phyloP scores from a whole-genome alignment of 2,888 invertebrate species.

The Zaprionus lineosus region DNA sequence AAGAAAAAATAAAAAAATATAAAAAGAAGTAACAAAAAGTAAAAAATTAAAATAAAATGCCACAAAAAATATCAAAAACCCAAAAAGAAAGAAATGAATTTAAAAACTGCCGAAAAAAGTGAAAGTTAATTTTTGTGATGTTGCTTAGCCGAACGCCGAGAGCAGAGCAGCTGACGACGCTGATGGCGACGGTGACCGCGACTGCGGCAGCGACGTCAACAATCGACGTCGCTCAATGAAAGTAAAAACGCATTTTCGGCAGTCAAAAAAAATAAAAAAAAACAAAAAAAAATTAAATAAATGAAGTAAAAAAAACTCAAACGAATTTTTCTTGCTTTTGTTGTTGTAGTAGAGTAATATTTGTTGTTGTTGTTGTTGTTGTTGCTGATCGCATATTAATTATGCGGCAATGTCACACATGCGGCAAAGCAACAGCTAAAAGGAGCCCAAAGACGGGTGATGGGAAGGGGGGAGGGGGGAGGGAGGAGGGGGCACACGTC shows the following conservation, averaged over 20 bases:
- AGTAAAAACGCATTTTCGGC: slow-evolving; percentile 78
- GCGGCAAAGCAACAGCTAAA: not conserved
- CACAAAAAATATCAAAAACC: slow-evolving; percentile 40
- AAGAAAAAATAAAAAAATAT: slow-evolving; percentile 27
- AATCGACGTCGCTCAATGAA: slow-evolving; percentile 71
- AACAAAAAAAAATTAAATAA: not conserved
- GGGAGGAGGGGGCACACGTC: not conserved
- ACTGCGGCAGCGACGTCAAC: slow-evolving; percentile 27
- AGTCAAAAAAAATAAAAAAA: slow-evolving; percentile 3
- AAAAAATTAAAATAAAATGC: slow-evolving; percentile 37
- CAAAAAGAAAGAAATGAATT: slow-evolving; percentile 73
- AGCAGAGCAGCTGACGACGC: slow-evolving; percentile 42
- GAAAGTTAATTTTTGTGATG: slow-evolving; percentile 80
- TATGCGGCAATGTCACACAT: slow-evolving; percentile 64
- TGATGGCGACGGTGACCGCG: slow-evolving; percentile 20
- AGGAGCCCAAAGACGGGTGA: too few relatives aligned
- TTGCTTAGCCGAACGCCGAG: slow-evolving; percentile 62
- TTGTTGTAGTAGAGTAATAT: slow-evolving; percentile 5
- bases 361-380: slow-evolving; percentile 19
- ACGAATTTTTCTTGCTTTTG: slow-evolving; percentile 54
- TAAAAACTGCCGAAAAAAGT: slow-evolving; percentile 82
- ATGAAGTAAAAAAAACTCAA: slow-evolving; percentile 40
- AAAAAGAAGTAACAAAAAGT: slow-evolving; percentile 6
- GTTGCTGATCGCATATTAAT: slow-evolving; percentile 53
- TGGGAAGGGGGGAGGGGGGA: not conserved